A percentile compares a stretch with the other conserved stretches of the same genome.
Evolutionary conservation across 2,113 vertebrate species (phyloP).

Genomic region (Tachycineta bicolor): DNA sequence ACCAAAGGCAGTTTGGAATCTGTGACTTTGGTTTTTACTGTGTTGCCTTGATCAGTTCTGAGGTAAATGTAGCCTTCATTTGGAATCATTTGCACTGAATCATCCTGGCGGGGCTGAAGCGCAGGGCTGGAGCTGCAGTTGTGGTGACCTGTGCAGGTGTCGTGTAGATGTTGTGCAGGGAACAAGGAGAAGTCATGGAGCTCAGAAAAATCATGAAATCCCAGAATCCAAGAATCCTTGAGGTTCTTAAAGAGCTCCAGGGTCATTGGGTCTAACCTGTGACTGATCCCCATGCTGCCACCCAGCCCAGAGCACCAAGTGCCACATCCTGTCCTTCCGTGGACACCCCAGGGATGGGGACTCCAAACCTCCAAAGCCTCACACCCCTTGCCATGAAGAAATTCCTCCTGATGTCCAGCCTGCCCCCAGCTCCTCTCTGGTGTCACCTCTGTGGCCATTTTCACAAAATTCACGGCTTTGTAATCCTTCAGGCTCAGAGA

Average conservation of each 20-base stretch:
- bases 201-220: not conserved
- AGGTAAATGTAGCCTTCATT: not conserved
- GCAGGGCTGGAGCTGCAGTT: accelerated
- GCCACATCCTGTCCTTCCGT: accelerated
- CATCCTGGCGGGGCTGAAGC: not conserved
- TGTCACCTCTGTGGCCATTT: accelerated
- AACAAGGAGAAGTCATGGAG: not conserved
- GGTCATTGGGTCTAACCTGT: accelerated
- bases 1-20: not conserved
- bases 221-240: not conserved
- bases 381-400: accelerated
- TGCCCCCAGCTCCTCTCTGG: not conserved
- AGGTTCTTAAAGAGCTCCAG: not conserved
- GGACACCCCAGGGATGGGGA: not conserved
- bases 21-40: not conserved
- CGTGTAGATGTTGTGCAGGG: accelerated
- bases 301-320: not conserved
- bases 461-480: accelerated
- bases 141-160: not conserved
- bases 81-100: not conserved
- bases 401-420: not conserved
- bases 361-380: not conserved
- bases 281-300: accelerated
- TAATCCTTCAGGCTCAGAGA: not conserved
- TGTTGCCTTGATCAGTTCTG: not conserved